Evolutionary conservation across 2,888 invertebrate species (phyloP), one percentile per base, ranked within the genome.

Genomic region (Daptonema setosum): DNA sequence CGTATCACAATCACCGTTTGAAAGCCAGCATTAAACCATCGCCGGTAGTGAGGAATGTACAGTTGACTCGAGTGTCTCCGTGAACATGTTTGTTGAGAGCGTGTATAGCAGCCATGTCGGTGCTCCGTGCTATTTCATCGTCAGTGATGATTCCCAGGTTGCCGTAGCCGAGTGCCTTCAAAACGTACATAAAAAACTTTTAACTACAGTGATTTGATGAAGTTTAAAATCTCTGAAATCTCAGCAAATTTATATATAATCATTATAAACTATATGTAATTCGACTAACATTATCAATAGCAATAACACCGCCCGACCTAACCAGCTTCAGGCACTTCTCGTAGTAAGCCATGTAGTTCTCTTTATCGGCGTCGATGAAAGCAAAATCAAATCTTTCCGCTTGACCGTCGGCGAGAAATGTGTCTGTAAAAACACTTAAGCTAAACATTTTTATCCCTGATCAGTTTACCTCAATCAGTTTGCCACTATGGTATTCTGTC

Each of bases 361-460:
- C 52, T 60, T 75, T 70, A 60, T 74, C 72, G 56, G 73, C 73
- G 58, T 73, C 70, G 50, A 72, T 70, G 62, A 72, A 72, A 28
- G 66, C 68, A 58, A 71, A 68, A 59, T 72, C 72, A 57, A 64
- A 72, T 1, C 66, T 66, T 5, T 66, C 68, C 0, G 58, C 57
- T 56, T 68, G 61, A 24, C 68, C 69, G 14, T 62, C 59, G 1
- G 59, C 61, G 5, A 71, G 52, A 28, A 70, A 57, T 24, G 60
- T 60, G 45, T 69, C 65, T 58, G 66, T 58, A 25, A 41, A 28
- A 50, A 26, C 24, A 41, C 41, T 41, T 14, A 11, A 41, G 41
- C 20, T 41, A n/a, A n/a, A n/a, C n/a, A n/a, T n/a, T n/a, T n/a
- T n/a, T n/a, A n/a, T n/a, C n/a, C n/a, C n/a, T n/a, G n/a, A n/a